Conservation (phyloP, 2,888 invertebrate species). For the Ceramica pisi region DNA sequence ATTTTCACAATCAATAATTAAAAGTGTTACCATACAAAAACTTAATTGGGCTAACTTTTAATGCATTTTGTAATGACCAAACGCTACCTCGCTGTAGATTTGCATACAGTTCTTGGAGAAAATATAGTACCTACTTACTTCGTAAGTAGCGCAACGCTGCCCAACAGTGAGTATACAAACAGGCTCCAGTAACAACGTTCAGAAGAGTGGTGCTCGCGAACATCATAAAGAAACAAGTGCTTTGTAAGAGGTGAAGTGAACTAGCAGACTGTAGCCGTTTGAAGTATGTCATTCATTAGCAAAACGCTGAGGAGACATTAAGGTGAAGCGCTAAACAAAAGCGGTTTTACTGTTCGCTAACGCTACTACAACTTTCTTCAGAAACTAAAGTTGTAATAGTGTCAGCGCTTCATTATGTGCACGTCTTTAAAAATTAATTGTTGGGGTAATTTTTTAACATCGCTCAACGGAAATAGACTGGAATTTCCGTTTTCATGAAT, state of each 20-base stretch:
- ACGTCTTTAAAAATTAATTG: neutral
- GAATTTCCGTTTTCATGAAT: too few species aligned
- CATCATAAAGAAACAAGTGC: too few species aligned
- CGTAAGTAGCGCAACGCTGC: too few species aligned
- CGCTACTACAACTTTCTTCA: neutral
- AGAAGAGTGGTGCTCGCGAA: too few species aligned
- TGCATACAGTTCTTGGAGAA: too few species aligned
- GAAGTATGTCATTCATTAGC: slow-evolving; percentile 16
- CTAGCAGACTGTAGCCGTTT: slow-evolving; percentile 13
- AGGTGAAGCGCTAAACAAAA: slow-evolving; percentile 6
- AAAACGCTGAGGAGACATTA: slow-evolving; percentile 1
- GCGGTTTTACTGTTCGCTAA: slow-evolving; percentile 4
- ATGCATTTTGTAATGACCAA: too few species aligned
- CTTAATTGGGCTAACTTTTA: slow-evolving; percentile 9
- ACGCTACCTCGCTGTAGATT: too few species aligned
- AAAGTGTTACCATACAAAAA: slow-evolving; percentile 68
- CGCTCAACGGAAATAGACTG: neutral
- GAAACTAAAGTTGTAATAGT: neutral
- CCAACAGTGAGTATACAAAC: too few species aligned
- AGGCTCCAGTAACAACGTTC: too few species aligned
- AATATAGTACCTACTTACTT: too few species aligned
- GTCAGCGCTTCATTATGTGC: neutral
- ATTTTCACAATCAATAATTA: slow-evolving; percentile 69
- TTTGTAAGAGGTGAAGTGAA: too few species aligned
- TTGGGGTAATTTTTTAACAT: neutral